Conservation (phyloP, 2,113 vertebrate species). For the Megaceryle torquata region DNA sequence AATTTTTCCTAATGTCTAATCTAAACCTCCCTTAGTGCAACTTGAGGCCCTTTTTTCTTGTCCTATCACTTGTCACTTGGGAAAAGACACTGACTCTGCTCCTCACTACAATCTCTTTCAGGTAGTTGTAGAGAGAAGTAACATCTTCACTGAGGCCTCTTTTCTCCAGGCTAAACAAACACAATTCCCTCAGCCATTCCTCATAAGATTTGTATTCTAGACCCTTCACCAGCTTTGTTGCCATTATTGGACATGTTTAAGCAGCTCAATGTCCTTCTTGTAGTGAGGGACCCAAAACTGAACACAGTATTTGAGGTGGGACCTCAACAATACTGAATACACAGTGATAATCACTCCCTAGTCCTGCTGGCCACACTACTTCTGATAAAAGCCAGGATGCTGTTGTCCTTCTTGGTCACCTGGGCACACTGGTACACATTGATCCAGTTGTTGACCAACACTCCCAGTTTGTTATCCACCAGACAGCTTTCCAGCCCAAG, state of each 20-base stretch:
- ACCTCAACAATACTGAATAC: neutral
- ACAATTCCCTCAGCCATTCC: neutral
- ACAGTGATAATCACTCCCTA: rapidly evolving
- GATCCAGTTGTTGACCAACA: neutral
- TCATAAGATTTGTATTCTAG: neutral
- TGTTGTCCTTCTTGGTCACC: neutral
- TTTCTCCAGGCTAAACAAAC: neutral
- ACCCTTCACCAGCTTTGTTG: neutral
- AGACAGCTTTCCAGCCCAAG: neutral
- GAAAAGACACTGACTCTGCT: neutral
- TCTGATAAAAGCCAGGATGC: neutral
- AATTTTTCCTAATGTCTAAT: neutral
- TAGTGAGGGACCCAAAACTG: no score
- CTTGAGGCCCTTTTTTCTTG: neutral
- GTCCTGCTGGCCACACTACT: neutral
- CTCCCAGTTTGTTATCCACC: neutral
- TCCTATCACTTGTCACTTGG: neutral
- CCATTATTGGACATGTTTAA: neutral
- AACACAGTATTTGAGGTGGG: no score
- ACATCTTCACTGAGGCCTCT: neutral
- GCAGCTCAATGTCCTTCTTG: neutral
- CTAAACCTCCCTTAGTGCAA: neutral
- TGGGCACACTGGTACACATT: neutral
- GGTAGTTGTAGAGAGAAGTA: neutral
- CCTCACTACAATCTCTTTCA: neutral